Evolutionary conservation across 1,140 invertebrate genomes (phyloP).

Genomic region (Neomicropteryx cornuta): DNA sequence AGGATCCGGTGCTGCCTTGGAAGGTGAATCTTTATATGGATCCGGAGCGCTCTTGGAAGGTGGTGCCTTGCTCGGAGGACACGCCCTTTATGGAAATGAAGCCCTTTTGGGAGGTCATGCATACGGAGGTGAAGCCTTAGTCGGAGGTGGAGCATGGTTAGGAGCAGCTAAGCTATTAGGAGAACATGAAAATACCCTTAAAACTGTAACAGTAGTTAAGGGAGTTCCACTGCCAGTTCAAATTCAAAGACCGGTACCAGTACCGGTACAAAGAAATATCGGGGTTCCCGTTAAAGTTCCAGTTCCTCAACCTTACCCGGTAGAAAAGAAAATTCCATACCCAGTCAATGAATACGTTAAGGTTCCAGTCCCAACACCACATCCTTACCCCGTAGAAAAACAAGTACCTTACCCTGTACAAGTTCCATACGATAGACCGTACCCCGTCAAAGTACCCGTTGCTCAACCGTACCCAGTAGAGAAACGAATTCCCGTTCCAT

Average conservation of each 20-base stretch:
- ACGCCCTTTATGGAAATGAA: constrained; percentile 4
- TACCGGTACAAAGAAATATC: constrained; percentile 46
- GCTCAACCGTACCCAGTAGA: constrained; percentile 58
- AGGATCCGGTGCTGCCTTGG: no score
- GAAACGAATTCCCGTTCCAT: constrained; percentile 49
- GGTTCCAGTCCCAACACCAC: constrained; percentile 47
- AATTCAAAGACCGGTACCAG: constrained; percentile 48
- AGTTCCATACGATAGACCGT: constrained; percentile 52
- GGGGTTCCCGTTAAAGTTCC: constrained; percentile 42
- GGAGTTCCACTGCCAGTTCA: constrained; percentile 53
- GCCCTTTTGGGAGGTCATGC: neutral
- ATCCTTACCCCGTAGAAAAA: constrained; percentile 46
- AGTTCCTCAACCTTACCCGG: constrained; percentile 52
- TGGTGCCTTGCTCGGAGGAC: no score
- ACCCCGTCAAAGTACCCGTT: constrained; percentile 52
- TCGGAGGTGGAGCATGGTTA: no score
- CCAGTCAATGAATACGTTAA: constrained; percentile 52
- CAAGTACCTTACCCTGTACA: constrained; percentile 53
- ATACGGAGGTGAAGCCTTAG: no score
- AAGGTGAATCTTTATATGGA: no score
- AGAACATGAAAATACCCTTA: constrained; percentile 48
- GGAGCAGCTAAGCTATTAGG: no score
- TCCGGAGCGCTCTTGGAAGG: no score
- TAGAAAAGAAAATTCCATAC: constrained; percentile 45
- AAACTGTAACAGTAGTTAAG: constrained; percentile 61